Conservation (phyloP, 2,888 invertebrate genomes). For the Epinotia ramella region DNA sequence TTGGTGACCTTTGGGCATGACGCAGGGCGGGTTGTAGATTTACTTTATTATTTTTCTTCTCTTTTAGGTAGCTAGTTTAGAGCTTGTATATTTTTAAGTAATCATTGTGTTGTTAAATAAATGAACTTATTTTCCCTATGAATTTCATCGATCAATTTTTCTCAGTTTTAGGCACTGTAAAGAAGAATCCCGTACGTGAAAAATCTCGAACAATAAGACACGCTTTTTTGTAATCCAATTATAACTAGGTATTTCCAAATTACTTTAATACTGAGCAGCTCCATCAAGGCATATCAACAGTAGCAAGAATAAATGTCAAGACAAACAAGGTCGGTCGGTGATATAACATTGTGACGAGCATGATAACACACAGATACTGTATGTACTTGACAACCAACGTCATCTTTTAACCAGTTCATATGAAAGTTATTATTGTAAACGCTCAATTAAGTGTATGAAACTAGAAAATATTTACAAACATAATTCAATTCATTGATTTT, state of each 20-base stretch:
- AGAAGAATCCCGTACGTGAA: too few species aligned
- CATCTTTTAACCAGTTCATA: conserved; percentile 28
- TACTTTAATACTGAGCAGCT: conserved; percentile 9
- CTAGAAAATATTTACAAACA: conserved; percentile 41
- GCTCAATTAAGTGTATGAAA: conserved; percentile 29
- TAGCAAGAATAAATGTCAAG: conserved; percentile 67
- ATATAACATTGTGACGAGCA: conserved; percentile 74
- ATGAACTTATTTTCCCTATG: too few species aligned
- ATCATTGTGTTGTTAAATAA: too few species aligned
- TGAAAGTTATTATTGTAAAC: conserved; percentile 35
- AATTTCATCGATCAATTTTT: too few species aligned
- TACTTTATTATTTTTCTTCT: too few species aligned
- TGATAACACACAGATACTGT: conserved; percentile 66
- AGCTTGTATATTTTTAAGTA: too few species aligned
- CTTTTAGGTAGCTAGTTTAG: too few species aligned
- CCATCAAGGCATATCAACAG: conserved; percentile 45
- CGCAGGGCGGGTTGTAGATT: too few species aligned
- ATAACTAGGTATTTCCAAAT: conserved; percentile 33
- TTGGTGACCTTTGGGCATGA: too few species aligned
- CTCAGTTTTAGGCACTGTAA: too few species aligned
- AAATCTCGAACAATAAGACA: too few species aligned
- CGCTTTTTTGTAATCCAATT: too few species aligned
- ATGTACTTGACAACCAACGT: conserved; percentile 41
- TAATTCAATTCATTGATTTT: conserved; percentile 27
- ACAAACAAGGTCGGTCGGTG: conserved; percentile 76